A percentile compares a stretch with the other conserved stretches of the same genome.
Conservation (phyloP, 2,797 vertebrate genomes). For the Takifugu rubripes region DNA sequence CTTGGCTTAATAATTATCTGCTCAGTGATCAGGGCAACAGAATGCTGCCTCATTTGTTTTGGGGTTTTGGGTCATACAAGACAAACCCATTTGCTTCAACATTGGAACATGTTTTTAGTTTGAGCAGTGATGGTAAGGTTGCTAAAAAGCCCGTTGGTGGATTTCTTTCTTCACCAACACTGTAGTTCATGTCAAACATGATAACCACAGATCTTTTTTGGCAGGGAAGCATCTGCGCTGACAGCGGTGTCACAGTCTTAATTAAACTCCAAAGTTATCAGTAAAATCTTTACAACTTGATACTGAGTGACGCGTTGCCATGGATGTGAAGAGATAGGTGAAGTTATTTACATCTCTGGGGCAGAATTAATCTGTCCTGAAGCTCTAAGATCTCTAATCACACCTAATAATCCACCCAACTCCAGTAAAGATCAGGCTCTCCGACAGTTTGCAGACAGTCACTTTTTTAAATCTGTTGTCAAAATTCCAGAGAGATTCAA, state of each 20-base stretch:
- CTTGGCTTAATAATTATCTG: too few species aligned
- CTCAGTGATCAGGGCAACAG: too few species aligned
- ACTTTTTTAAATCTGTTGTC: constrained; percentile 5
- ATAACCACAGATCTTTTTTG: constrained; percentile 38
- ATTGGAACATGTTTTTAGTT: too few species aligned
- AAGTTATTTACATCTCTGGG: constrained; percentile 64
- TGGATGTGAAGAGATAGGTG: constrained; percentile 45
- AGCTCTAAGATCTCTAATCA: constrained; percentile 64
- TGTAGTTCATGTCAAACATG: constrained; percentile 46
- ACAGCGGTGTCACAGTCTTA: constrained; percentile 53
- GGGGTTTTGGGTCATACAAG: too few species aligned
- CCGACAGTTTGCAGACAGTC: constrained; percentile 19
- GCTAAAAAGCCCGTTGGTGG: too few species aligned
- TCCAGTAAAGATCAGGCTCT: constrained; percentile 24
- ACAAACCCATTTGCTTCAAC: too few species aligned
- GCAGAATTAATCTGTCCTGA: constrained; percentile 65
- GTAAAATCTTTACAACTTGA: constrained; percentile 67
- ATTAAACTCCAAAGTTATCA: constrained; percentile 60
- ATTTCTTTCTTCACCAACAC: constrained; percentile 6
- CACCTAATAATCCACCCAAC: constrained; percentile 53
- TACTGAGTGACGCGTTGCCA: constrained; percentile 56
- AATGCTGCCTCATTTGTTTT: too few species aligned
- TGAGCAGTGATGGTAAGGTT: too few species aligned
- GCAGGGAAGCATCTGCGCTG: constrained; percentile 21
- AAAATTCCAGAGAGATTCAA: not conserved